phyloP scores from a whole-genome alignment of 2,888 invertebrate species.

The Periphyllus acericola region DNA sequence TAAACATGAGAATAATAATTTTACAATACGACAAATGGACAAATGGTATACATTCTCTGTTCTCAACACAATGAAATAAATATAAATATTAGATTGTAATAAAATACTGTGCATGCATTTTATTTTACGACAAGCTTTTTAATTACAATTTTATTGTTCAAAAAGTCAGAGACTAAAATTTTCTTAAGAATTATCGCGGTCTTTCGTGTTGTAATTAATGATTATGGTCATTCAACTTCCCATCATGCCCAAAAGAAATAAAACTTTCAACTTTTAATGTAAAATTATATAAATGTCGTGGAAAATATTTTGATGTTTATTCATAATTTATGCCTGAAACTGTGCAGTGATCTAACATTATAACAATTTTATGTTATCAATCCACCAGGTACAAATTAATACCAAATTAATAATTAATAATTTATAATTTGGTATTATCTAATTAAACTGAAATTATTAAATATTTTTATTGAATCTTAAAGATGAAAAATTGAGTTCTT shows the following conservation, averaged over 20 bases:
- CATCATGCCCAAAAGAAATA: not conserved
- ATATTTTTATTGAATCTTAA: too few species aligned
- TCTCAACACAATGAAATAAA: not conserved
- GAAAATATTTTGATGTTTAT: not conserved
- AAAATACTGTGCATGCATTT: not conserved
- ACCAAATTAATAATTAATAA: too few species aligned
- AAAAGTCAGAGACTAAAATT: not conserved
- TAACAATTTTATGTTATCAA: too few species aligned
- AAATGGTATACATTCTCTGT: not conserved
- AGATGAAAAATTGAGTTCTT: too few species aligned
- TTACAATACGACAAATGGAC: not conserved
- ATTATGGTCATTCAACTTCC: not conserved
- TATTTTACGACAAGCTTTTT: not conserved
- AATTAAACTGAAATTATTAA: too few species aligned
- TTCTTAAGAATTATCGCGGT: not conserved
- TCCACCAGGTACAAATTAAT: too few species aligned
- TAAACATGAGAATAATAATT: not conserved
- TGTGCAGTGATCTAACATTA: too few species aligned
- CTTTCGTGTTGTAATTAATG: not conserved
- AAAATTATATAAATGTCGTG: not conserved
- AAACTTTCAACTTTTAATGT: not conserved
- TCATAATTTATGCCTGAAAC: not conserved
- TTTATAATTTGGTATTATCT: too few species aligned
- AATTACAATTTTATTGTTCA: too few species aligned
- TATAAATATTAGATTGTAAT: not conserved